phyloP scores from a whole-genome alignment of 2,113 vertebrate genomes.

The Calidris pugnax region DNA sequence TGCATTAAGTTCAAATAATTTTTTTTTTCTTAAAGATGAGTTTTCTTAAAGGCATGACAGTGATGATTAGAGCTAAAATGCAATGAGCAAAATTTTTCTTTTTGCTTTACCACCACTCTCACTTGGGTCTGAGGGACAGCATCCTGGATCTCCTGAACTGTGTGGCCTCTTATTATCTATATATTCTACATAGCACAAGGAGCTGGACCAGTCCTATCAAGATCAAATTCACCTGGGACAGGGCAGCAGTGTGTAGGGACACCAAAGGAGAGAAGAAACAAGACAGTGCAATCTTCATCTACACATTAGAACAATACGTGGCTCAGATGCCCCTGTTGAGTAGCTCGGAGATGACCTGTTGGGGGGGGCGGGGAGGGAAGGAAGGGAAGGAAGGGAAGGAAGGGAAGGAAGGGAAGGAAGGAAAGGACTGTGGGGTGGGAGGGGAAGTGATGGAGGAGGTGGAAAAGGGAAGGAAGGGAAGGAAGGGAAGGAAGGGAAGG shows the following conservation, averaged over 20 bases:
- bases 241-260: not conserved
- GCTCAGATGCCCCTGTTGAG: accelerated
- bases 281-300: not conserved
- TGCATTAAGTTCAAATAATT: not conserved
- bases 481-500: no score
- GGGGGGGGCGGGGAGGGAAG: no score
- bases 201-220: not conserved
- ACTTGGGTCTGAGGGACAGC: not conserved
- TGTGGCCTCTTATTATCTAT: not conserved
- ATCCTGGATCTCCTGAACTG: not conserved
- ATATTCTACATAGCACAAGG: not conserved
- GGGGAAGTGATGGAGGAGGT: no score
- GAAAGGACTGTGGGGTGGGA: no score
- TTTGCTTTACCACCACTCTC: not conserved
- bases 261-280: not conserved
- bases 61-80: not conserved
- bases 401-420: no score
- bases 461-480: no score
- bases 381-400: no score
- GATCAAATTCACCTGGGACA: not conserved
- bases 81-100: not conserved
- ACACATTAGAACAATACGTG: accelerated
- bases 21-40: not conserved
- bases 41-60: not conserved
- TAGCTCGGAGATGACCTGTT: not conserved